Percentiles rank a stretch among this genome's conserved stretches.
phyloP scores from a whole-genome alignment of 2,888 invertebrate species.

The Diploptera punctata region DNA sequence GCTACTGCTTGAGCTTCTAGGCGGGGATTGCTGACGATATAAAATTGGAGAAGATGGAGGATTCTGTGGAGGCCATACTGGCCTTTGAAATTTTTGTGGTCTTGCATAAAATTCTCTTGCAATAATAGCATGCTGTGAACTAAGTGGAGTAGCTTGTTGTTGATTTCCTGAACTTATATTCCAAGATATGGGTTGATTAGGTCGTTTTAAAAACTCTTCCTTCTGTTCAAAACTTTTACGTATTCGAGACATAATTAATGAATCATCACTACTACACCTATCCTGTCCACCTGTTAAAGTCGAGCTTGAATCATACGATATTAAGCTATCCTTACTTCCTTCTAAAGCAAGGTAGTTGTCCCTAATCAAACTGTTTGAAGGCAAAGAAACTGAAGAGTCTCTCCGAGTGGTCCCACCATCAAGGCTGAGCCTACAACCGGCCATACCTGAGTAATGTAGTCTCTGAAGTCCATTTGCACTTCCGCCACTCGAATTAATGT shows the following conservation, averaged over 20 bases:
- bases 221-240: constrained; percentile 88
- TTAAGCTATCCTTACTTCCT: constrained; percentile 71
- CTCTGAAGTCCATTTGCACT: constrained; percentile 23
- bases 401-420: constrained; percentile 56
- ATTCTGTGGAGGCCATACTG: constrained; percentile 70
- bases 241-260: constrained; percentile 72
- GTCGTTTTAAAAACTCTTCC: constrained; percentile 84
- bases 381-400: constrained; percentile 67
- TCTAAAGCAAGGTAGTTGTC: constrained; percentile 57
- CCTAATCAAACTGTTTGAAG: constrained; percentile 45
- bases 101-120: constrained; percentile 76
- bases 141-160: not conserved
- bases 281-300: constrained; percentile 41
- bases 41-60: not conserved
- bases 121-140: constrained; percentile 39
- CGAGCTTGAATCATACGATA: constrained; percentile 64
- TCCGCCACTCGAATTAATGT: not conserved
- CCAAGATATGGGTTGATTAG: constrained; percentile 64
- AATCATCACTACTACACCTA: constrained; percentile 61
- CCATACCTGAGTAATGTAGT: constrained; percentile 37
- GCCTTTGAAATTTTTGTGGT: constrained; percentile 76
- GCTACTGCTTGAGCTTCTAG: constrained; percentile 22
- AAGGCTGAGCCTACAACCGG: constrained; percentile 57
- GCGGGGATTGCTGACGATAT: constrained; percentile 29
- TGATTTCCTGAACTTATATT: constrained; percentile 10